Evolutionary conservation across 2,888 invertebrate species (phyloP).

Genomic region (Byasa hedistus): DNA sequence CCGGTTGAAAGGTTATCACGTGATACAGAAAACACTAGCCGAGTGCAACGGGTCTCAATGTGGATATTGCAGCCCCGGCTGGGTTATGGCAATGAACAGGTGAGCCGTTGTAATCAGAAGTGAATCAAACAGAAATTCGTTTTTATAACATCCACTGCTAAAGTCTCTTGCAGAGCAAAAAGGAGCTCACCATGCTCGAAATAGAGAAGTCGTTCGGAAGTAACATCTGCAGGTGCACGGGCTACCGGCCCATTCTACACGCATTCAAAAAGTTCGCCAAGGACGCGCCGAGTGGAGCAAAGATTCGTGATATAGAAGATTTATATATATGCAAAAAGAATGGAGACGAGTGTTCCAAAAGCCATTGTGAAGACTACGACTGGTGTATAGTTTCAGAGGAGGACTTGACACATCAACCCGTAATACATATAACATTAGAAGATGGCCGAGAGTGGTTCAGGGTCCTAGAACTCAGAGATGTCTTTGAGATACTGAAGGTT

Average conservation of each 20-base stretch:
- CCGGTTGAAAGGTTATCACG: conserved; percentile 80
- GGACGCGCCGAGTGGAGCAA: conserved; percentile 57
- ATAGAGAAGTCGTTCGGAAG: conserved; percentile 85
- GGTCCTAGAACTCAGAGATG: conserved; percentile 67
- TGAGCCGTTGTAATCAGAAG: conserved; percentile 34
- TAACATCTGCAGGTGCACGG: conserved; percentile 87
- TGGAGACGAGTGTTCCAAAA: conserved; percentile 41
- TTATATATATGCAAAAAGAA: conserved; percentile 48
- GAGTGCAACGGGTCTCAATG: conserved; percentile 84
- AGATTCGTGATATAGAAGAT: conserved; percentile 57
- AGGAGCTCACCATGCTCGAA: conserved; percentile 78
- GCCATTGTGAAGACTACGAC: conserved; percentile 39
- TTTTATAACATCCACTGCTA: conserved; percentile 19
- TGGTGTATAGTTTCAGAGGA: conserved; percentile 55
- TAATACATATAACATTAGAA: conserved; percentile 48
- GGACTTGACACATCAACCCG: conserved; percentile 7
- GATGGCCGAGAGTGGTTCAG: conserved; percentile 76
- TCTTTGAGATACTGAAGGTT: conserved; percentile 69
- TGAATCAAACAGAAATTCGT: not conserved
- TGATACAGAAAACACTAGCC: conserved; percentile 80
- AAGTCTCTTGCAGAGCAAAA: conserved; percentile 41
- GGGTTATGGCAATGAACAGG: conserved; percentile 64
- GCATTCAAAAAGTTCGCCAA: conserved; percentile 82
- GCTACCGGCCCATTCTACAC: conserved; percentile 81
- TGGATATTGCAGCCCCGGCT: conserved; percentile 80